Percentiles rank a stretch among this genome's conserved stretches.
Conservation (phyloP, 1,140 invertebrate genomes). For the Orussus abietinus region DNA sequence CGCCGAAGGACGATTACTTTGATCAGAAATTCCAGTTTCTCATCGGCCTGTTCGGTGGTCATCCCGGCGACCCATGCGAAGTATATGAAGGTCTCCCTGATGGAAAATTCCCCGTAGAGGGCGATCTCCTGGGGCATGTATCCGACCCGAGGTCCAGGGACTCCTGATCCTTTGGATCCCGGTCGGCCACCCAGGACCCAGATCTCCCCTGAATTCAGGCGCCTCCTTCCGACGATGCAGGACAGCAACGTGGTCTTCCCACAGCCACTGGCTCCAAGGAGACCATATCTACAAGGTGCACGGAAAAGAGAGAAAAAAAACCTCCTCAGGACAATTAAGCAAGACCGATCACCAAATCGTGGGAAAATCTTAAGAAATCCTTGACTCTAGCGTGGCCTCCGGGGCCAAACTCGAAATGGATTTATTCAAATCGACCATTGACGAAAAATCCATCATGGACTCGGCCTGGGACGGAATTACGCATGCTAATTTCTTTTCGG, state of each 20-base stretch:
- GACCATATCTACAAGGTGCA: constrained; percentile 67
- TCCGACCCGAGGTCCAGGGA: constrained; percentile 61
- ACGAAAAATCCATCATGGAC: no score
- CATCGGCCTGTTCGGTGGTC: constrained; percentile 67
- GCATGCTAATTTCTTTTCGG: no score
- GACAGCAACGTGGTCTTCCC: constrained; percentile 81
- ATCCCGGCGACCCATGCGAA: constrained; percentile 88
- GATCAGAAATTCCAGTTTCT: constrained; percentile 77
- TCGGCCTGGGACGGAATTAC: no score
- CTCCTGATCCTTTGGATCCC: constrained; percentile 72
- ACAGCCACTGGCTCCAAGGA: constrained; percentile 80
- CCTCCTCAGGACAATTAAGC: no score
- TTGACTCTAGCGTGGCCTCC: no score
- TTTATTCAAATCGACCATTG: no score
- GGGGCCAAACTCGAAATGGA: no score
- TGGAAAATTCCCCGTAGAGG: constrained; percentile 87
- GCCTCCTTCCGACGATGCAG: constrained; percentile 76
- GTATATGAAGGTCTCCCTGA: constrained; percentile 85
- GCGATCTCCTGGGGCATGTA: constrained; percentile 83
- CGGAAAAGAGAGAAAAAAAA: no score
- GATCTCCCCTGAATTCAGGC: constrained; percentile 74
- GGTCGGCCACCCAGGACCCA: constrained; percentile 79
- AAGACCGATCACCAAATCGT: no score
- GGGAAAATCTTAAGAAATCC: no score
- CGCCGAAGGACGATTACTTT: no score